Percentiles rank a stretch among this genome's conserved stretches.
Conservation (phyloP, 2,113 vertebrate genomes). For the Ariopsis seemanni region DNA sequence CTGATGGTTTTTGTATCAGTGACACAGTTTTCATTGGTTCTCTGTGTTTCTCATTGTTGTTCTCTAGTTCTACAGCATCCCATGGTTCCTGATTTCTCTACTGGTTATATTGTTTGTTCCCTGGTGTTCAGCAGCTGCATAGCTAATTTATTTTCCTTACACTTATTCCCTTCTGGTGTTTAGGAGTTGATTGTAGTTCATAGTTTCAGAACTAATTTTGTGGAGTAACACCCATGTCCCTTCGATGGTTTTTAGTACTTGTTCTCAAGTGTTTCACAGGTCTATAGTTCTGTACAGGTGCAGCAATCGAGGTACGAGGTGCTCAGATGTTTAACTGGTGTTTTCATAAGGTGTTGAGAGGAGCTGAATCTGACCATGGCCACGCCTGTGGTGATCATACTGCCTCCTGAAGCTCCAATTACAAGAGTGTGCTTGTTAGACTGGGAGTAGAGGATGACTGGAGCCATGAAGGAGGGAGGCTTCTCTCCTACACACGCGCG, state of each 20-base stretch:
- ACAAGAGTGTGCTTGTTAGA: conserved; percentile 77
- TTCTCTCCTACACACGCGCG: conserved; percentile 75
- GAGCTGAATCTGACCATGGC: conserved; percentile 73
- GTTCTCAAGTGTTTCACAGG: too few relatives aligned
- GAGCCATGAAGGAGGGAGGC: conserved; percentile 90
- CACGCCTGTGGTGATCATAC: conserved; percentile 78
- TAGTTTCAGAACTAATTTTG: too few relatives aligned
- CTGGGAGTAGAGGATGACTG: conserved; percentile 67
- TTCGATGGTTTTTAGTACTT: too few relatives aligned
- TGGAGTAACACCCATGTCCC: neutral
- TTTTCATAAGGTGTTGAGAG: neutral
- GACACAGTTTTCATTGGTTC: too few relatives aligned
- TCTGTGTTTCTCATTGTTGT: too few relatives aligned
- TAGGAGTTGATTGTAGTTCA: too few relatives aligned
- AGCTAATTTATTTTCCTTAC: neutral
- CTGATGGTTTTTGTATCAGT: neutral
- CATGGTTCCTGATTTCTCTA: neutral
- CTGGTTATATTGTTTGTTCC: neutral
- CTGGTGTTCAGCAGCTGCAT: neutral
- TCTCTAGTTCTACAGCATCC: too few relatives aligned
- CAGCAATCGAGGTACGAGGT: neutral
- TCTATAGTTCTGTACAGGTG: neutral
- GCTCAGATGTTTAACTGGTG: neutral
- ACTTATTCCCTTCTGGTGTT: neutral
- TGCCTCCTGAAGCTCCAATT: conserved; percentile 86